Evolutionary conservation across 2,888 invertebrate genomes (phyloP), one percentile per base, ranked within the genome.

Genomic region (Catocala sponsa): DNA sequence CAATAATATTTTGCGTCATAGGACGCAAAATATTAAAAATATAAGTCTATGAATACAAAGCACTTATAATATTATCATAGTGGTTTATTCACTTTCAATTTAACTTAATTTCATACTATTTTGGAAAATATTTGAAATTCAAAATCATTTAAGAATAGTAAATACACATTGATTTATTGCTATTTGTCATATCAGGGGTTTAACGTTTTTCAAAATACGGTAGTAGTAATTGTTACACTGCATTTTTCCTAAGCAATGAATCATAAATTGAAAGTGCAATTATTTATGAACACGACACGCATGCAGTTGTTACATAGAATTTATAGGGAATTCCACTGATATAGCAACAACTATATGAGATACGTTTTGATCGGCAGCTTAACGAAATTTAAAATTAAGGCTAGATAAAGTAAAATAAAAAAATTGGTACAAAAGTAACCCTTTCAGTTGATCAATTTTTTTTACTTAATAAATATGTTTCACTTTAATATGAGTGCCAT

Each of bases 191-290:
- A 38, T 6, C 9, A 38, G 6, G 6, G 7, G 1, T 6, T 38
- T 38, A 5, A 38, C 0, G 35, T 38, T 38, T 38, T 38, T 7
- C 6, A 9, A 38, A 38, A 38, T 38, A 38, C 35, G 25, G 4
- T 6, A 38, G 6, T 9, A 38, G 9, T 38, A 38, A 38, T 38
- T 7, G 9, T 38, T n/a, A 11, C 42, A 46, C 46, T 15, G 9
- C 46, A 44, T 44, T 46, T 15, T 15, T 6, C 6, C 35, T 7
- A 5, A 54, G 32, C 25, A 32, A 32, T 49, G 4, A 55, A 49
- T 47, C 11, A 59, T 15, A 70, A 77, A 84, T 87, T 86, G 83
- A 88, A 91, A 90, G 91, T 91, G 92, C 89, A 87, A 87, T 90
- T 87, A 87, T 83, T 82, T 70, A 62, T 78, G 65, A 78, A 80